phyloP scores from a whole-genome alignment of 2,888 invertebrate species.

The Meliscaeva auricollis region DNA sequence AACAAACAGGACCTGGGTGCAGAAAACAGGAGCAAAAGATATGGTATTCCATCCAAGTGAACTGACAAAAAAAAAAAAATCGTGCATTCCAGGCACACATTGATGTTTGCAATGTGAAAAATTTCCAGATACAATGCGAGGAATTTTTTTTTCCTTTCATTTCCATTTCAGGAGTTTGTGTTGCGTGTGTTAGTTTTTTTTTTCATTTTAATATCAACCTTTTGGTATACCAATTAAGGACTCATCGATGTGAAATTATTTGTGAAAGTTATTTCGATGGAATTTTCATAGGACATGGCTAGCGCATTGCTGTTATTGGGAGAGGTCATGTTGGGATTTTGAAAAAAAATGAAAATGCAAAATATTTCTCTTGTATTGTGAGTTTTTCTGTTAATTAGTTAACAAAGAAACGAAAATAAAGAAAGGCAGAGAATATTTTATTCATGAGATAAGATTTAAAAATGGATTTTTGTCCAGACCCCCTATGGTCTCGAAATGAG shows the following conservation, averaged over 20 bases:
- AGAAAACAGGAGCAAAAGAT: conserved; percentile 8
- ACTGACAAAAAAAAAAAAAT: conserved; percentile 44
- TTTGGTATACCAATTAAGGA: conserved; percentile 49
- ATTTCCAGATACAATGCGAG: conserved; percentile 52
- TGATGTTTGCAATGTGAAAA: conserved; percentile 57
- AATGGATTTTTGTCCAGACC: no score
- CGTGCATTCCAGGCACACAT: conserved; percentile 60
- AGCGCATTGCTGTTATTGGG: conserved; percentile 10
- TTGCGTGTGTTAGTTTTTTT: conserved; percentile 17
- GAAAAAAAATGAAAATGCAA: neutral
- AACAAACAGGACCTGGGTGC: neutral
- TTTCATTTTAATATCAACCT: conserved; percentile 16
- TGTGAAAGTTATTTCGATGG: conserved; percentile 10
- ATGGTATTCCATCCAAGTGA: conserved; percentile 53
- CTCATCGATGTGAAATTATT: conserved; percentile 54
- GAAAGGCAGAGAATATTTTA: neutral
- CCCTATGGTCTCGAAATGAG: no score
- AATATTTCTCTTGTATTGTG: conserved; percentile 5
- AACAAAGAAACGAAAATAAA: neutral
- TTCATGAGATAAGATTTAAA: no score
- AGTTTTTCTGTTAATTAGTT: conserved; percentile 9
- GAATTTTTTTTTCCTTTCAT: conserved; percentile 37
- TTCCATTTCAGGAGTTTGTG: conserved; percentile 15
- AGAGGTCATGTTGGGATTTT: conserved; percentile 21
- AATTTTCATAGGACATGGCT: conserved; percentile 11